Evolutionary conservation across 2,888 invertebrate species (phyloP).

Genomic region (Omphaloscelis lunosa): DNA sequence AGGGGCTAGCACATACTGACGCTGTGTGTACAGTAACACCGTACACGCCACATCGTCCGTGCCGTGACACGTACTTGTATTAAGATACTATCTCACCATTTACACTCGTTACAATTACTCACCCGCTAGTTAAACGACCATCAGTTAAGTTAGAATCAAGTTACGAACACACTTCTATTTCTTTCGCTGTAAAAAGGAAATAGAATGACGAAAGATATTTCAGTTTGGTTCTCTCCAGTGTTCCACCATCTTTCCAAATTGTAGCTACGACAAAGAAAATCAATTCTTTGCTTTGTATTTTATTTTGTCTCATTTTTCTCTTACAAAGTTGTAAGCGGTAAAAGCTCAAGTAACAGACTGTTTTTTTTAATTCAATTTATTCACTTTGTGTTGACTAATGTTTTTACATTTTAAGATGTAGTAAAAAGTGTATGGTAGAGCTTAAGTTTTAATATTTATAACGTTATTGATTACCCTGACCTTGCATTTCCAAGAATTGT

Average conservation of each 20-base stretch:
- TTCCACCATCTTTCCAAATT: slow-evolving; percentile 19
- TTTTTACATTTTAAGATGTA: slow-evolving; percentile 18
- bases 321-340: slow-evolving; percentile 29
- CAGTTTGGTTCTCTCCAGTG: neutral
- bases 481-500: neutral
- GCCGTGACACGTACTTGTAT: slow-evolving; percentile 40
- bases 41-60: slow-evolving; percentile 32
- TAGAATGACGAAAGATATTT: slow-evolving; percentile 4
- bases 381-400: slow-evolving; percentile 3
- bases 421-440: neutral
- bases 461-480: slow-evolving; percentile 14
- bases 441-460: slow-evolving; percentile 2
- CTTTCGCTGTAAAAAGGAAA: slow-evolving; percentile 17
- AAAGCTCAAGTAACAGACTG: slow-evolving; percentile 10
- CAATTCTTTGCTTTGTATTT: slow-evolving; percentile 50
- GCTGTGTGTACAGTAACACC: slow-evolving; percentile 11
- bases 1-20: too few species aligned
- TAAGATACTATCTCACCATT: slow-evolving; percentile 57
- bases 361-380: neutral
- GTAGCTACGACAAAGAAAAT: slow-evolving; percentile 47
- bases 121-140: slow-evolving; percentile 54
- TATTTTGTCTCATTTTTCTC: slow-evolving; percentile 14
- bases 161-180: slow-evolving; percentile 27
- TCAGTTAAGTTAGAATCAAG: slow-evolving; percentile 48
- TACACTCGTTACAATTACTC: slow-evolving; percentile 66